Evolutionary conservation across 2,113 vertebrate genomes (phyloP).

Genomic region (Anolis carolinensis): DNA sequence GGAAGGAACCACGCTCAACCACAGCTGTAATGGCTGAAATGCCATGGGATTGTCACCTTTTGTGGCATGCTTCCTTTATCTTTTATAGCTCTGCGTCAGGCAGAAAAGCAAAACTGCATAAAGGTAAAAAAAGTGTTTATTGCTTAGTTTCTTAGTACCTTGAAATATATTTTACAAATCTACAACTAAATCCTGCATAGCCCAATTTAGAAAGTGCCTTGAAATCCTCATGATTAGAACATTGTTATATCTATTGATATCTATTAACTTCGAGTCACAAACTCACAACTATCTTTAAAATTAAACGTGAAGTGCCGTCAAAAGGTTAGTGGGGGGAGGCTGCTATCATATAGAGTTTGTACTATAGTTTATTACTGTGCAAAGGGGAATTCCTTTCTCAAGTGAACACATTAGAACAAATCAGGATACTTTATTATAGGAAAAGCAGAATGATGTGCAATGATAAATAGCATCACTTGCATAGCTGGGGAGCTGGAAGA

Average conservation of each 20-base stretch:
- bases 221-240: too few species aligned
- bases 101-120: neutral
- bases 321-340: neutral
- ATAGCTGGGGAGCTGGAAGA: slow-evolving; percentile 20
- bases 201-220: too few species aligned
- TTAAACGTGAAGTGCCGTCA: neutral
- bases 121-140: neutral
- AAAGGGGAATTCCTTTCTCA: neutral
- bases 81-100: neutral
- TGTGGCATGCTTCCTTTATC: neutral
- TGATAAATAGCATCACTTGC: slow-evolving; percentile 4
- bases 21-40: neutral
- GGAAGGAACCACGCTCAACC: neutral
- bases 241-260: neutral
- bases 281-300: neutral
- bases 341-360: neutral
- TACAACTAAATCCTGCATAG: neutral
- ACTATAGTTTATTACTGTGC: neutral
- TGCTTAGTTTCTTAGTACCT: neutral
- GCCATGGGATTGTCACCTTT: neutral
- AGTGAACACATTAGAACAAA: slow-evolving; percentile 9
- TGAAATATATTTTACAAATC: neutral
- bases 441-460: neutral
- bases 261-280: neutral
- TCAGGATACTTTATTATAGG: fast-evolving